Conservation (phyloP, 2,888 invertebrate species). For the Philopedon plagiatum region DNA sequence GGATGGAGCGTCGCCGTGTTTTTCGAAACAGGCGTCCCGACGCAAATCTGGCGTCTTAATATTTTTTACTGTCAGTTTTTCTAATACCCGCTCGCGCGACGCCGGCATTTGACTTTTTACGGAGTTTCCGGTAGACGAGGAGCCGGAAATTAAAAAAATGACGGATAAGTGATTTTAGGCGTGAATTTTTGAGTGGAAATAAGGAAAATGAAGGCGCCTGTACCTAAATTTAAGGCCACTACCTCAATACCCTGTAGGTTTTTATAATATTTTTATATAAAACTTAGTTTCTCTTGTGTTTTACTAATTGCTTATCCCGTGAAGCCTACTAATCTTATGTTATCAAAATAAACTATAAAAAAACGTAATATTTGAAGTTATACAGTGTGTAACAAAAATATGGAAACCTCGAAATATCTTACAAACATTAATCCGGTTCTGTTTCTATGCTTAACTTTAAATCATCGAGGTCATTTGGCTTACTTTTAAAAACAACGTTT, state of each 20-base stretch:
- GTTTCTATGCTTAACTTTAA: too few relatives aligned
- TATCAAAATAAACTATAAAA: too few relatives aligned
- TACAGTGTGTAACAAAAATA: too few relatives aligned
- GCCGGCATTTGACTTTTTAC: constrained; percentile 21
- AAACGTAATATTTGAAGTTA: too few relatives aligned
- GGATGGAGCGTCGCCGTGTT: constrained; percentile 34
- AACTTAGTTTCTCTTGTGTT: too few relatives aligned
- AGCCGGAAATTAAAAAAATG: constrained; percentile 17
- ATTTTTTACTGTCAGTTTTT: constrained; percentile 45
- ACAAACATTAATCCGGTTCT: too few relatives aligned
- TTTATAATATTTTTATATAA: too few relatives aligned
- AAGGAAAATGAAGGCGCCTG: constrained; percentile 57
- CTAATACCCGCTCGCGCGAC: constrained; percentile 27
- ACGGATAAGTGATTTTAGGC: constrained; percentile 22
- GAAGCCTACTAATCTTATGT: too few relatives aligned
- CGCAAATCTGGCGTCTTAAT: constrained; percentile 42
- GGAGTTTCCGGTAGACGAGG: constrained; percentile 11
- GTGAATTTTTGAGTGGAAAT: constrained; percentile 1
- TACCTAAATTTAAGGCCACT: constrained; percentile 87
- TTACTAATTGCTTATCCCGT: too few relatives aligned
- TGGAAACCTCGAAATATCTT: too few relatives aligned
- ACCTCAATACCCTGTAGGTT: constrained; percentile 79
- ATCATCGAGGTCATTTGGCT: too few relatives aligned
- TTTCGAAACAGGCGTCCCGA: constrained; percentile 38
- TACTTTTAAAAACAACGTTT: too few relatives aligned